Evolutionary conservation across 2,797 vertebrate species (phyloP), one percentile per base, ranked within the genome.

Genomic region (Urocyon cinereoargenteus): DNA sequence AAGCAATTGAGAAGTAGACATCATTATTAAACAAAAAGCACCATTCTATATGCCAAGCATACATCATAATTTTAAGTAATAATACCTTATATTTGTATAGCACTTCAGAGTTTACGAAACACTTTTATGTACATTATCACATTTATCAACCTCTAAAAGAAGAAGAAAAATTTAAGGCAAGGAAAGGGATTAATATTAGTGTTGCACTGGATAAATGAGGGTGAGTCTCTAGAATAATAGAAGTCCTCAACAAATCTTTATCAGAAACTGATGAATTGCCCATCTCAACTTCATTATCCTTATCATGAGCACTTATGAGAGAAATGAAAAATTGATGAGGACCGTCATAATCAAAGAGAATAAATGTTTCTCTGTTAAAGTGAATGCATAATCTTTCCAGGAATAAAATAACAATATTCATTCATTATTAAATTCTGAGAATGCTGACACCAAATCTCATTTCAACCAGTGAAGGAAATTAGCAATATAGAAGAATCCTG

Each of bases 401-500:
- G 95, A 94, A 92, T 98, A 97, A 97, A 97, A 98, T 98, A 98
- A 97, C 97, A 98, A 98, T 98, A 97, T 97, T 96, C 96, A 97
- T 97, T 97, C 85, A 97, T 97, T 97, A 96, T 97, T 98, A 96
- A 98, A 95, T 96, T 97, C 96, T 66, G 91, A 91, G 93, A 70
- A 91, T 84, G 45, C 87, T 96, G 78, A 95, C 68, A 91, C 31
- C 90, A 89, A 95, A 90, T 91, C 40, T 97, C 66, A 86, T 85
- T 92, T 86, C 51, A 93, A 57, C n/a, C 66, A 75, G 21, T 72
- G 55, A 90, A 96, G 53, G 49, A 87, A 93, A 95, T 87, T 83
- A 96, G 59, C 36, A 61, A 53, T 18, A 86, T 22, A 75, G 55
- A 57, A 86, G 36, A 96, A 66, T 31, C 40, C 7, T 78, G 16